Base-by-base conservation (phyloP, 2,888 invertebrate species). In the Drosophila tripunctata region DNA sequence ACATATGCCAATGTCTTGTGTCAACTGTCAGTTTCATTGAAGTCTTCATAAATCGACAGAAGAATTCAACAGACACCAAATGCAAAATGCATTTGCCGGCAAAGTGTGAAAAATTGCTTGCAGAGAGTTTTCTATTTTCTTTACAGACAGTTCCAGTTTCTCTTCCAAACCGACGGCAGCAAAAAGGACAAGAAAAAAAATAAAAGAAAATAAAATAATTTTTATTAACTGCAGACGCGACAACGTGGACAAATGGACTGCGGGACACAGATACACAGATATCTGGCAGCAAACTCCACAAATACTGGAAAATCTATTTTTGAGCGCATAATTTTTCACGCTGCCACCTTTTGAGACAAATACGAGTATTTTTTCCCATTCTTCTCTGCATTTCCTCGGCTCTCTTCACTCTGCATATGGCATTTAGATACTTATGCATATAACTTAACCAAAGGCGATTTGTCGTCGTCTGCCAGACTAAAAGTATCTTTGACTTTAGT, bases 221-320 rank as follows among this genome's bases (percentile, higher is more conserved):
- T 85, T 71, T 87, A 83, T 87, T 79, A 77, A 82, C 79, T 78
- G 69, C 70, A 75, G 77, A 84, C 81, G 65, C 78, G 82, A 66
- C 74, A 51, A 33, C 36, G 35, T 51, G 67, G 71, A 63, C 60
- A 50, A 61, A 19, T 44, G 35, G 55, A 30, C 51, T 43, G 14
- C 17, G 54, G 62, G n/a, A n/a, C n/a, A n/a, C n/a, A n/a, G n/a
- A n/a, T n/a, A 62, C 75, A 21, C 48, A 55, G 7, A 47, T 17
- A 47, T 17, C 61, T 36, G 40, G 27, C 57, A 50, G 17, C 45
- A 27, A 60, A 54, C 52, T 52, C 19, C 48, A 54, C 36, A 35
- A 38, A 50, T 56, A 35, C 81, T 70, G 70, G 76, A 74, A 78
- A 87, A 85, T 87, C 83, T 83, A 83, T 83, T 83, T 83, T 83